phyloP scores from a whole-genome alignment of 2,113 vertebrate species.

The Myrmecophaga tridactyla region DNA sequence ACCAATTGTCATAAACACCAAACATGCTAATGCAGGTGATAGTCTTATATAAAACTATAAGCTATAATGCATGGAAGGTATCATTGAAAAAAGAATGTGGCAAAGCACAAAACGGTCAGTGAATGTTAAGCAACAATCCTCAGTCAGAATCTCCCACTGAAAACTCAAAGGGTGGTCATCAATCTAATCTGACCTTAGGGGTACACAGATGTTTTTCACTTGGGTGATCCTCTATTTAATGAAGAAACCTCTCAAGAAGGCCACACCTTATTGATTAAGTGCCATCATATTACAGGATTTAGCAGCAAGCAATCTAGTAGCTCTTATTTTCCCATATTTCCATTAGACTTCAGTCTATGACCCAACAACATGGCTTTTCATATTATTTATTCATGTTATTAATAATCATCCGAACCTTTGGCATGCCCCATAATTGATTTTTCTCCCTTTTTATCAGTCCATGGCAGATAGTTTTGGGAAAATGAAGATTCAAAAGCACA shows the following conservation, averaged over 20 bases:
- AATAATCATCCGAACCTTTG: background rate
- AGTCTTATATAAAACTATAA: background rate
- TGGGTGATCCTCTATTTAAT: background rate
- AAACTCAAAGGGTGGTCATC: fast-evolving
- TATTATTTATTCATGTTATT: background rate
- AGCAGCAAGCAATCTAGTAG: background rate
- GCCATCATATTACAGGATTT: background rate
- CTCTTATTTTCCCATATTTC: background rate
- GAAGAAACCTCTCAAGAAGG: background rate
- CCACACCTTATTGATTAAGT: background rate
- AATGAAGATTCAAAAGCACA: slow-evolving; percentile 31
- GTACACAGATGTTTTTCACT: background rate
- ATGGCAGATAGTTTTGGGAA: slow-evolving; percentile 17
- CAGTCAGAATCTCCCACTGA: background rate
- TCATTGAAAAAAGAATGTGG: background rate
- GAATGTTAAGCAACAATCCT: background rate
- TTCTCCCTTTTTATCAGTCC: background rate
- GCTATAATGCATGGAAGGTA: background rate
- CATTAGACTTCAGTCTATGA: background rate
- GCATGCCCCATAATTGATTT: background rate
- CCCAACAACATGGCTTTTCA: background rate
- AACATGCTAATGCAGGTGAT: background rate
- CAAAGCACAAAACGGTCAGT: background rate
- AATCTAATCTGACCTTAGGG: background rate
- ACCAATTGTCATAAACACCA: background rate